A percentile compares a stretch with the other conserved stretches of the same genome.
Conservation (phyloP, 2,888 invertebrate genomes). For the Rhimphoctona megacephalus region DNA sequence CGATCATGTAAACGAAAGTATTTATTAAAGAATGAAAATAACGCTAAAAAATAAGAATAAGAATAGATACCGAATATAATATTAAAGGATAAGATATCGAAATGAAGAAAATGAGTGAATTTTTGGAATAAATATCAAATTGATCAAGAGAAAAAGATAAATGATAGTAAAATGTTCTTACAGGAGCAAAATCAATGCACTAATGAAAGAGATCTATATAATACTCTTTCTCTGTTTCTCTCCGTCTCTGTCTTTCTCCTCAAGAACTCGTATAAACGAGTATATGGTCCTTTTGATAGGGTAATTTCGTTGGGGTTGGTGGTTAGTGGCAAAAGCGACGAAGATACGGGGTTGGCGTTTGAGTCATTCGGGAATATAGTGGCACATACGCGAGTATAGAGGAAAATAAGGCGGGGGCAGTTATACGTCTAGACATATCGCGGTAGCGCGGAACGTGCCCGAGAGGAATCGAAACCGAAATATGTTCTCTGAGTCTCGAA, state of each 20-base stretch:
- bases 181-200: not conserved
- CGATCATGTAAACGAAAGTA: too few species aligned
- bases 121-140: not conserved
- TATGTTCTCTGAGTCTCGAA: not conserved
- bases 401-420: slow-evolving; percentile 34
- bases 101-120: not conserved
- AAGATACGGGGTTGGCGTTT: slow-evolving; percentile 77
- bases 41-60: too few species aligned
- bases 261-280: slow-evolving; percentile 51
- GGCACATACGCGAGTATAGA: not conserved
- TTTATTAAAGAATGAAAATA: too few species aligned
- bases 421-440: slow-evolving; percentile 80
- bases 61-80: too few species aligned
- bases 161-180: not conserved
- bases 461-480: slow-evolving; percentile 51
- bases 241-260: not conserved
- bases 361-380: slow-evolving; percentile 73
- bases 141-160: not conserved
- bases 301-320: slow-evolving; percentile 74
- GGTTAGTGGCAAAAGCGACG: slow-evolving; percentile 55
- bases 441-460: slow-evolving; percentile 33
- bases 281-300: slow-evolving; percentile 77
- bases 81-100: not conserved
- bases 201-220: not conserved
- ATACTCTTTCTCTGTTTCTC: not conserved